Evolutionary conservation across 1,140 invertebrate genomes (phyloP).

Genomic region (Sitodiplosis mosellana): DNA sequence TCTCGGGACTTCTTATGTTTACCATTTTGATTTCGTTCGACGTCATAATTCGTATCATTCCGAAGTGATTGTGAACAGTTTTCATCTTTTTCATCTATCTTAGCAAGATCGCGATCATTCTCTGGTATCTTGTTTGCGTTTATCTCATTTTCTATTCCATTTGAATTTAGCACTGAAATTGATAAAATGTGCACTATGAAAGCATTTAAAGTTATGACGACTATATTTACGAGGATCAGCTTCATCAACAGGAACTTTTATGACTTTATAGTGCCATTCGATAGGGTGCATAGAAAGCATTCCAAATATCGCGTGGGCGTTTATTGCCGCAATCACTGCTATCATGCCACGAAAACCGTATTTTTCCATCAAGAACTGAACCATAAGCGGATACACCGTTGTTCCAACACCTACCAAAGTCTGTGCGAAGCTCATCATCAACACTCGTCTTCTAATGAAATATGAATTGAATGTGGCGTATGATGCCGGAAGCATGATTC

Average conservation of each 20-base stretch:
- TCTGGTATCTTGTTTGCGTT: too few relatives aligned
- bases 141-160: too few relatives aligned
- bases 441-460: conserved; percentile 33
- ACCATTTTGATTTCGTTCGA: too few relatives aligned
- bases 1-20: too few relatives aligned
- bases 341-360: conserved; percentile 43
- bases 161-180: too few relatives aligned
- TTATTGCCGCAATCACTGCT: conserved; percentile 36
- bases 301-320: conserved; percentile 39
- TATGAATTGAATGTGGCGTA: conserved; percentile 38
- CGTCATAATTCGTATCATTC: too few relatives aligned
- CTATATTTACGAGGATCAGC: conserved; percentile 6
- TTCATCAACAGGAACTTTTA: conserved; percentile 18
- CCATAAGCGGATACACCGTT: conserved; percentile 34
- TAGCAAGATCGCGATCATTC: too few relatives aligned
- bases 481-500: conserved; percentile 34
- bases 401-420: conserved; percentile 31
- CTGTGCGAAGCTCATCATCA: conserved; percentile 38
- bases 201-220: neutral
- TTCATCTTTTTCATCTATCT: too few relatives aligned
- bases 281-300: conserved; percentile 43
- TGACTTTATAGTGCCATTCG: conserved; percentile 46
- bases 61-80: too few relatives aligned
- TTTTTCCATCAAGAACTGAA: conserved; percentile 27
- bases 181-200: too few relatives aligned